Base-by-base conservation (phyloP, 2,113 vertebrate genomes). In the Arenaria interpres region DNA sequence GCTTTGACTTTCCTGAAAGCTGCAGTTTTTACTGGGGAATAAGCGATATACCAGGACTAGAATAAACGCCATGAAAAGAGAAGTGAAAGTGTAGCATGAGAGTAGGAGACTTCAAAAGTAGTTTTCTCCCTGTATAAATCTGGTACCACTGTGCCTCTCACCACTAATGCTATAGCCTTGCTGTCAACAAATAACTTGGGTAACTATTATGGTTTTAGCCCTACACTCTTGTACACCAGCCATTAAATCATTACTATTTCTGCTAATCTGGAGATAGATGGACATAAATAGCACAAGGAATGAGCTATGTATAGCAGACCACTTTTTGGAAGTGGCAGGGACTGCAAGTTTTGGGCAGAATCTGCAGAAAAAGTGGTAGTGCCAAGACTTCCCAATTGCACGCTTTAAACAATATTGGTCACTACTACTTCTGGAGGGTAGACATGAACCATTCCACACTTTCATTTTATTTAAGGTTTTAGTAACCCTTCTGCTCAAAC, bases 1-100 rank as follows among this genome's bases (percentile, higher is more conserved):
- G 75, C 50, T 88, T 63, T 88, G 63, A 63, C 68, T 71, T 88
- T 22, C 10, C 32, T 69, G 64, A 78, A 95, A 75, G 56, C 51
- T 79, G 23, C 16, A 35, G 0, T 25, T 94, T 83, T 71, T 66
- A 43, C 54, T 67, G 48, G 8, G 27, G 6, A 80, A 32, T 63
- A 81, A 89, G 39, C 1, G 0, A 48, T 28, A 48, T 2, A 75
- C 21, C 20, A 85, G 48, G 19, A 39, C 43, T 76, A 43, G 37
- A 85, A 77, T 59, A 83, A 83, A 56, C 5, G 4, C 30, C 54
- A 63, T 64, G 11, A 77, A 71, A 71, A 92, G 30, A 53, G 11
- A 14, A 86, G 19, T 46, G 35, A 72, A 53, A 93, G 64, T 84
- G 21, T 56, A 85, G 50, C 41, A 19, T 56, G 27, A 88, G 25